A percentile compares a stretch with the other conserved stretches of the same genome.
These are phyloP conservation scores for Conomelus anceps DNA, from an alignment of 2,888 invertebrate species.

Conservation along the genomic window DNA sequence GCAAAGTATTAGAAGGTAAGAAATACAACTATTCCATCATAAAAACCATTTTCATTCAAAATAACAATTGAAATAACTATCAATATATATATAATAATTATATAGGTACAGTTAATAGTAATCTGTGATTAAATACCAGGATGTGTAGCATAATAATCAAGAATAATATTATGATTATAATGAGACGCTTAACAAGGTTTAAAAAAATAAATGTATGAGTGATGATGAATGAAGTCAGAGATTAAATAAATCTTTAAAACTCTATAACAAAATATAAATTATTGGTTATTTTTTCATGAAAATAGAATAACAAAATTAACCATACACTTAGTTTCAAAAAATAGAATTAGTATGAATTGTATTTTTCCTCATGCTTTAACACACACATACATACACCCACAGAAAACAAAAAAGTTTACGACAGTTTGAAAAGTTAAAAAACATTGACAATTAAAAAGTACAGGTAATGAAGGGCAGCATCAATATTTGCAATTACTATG, in stretches of 20 bases:
- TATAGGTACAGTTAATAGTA: not conserved
- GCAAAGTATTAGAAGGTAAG: not conserved
- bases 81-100: too few relatives aligned
- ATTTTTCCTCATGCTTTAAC: too few relatives aligned
- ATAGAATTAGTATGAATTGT: not conserved
- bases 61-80: not conserved
- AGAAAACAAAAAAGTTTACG: not conserved
- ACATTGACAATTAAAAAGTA: not conserved
- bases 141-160: not conserved
- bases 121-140: not conserved
- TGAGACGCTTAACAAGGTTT: not conserved
- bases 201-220: not conserved
- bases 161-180: not conserved
- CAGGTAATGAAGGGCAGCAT: not conserved
- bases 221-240: not conserved
- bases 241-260: not conserved
- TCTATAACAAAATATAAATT: not conserved
- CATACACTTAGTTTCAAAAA: not conserved
- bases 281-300: not conserved
- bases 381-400: not conserved
- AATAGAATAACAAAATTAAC: not conserved
- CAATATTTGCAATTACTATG: too few relatives aligned
- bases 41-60: not conserved
- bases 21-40: not conserved
- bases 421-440: not conserved